Evolutionary conservation across 2,797 vertebrate species (phyloP).

Genomic region (Phylloscopus collybita): DNA sequence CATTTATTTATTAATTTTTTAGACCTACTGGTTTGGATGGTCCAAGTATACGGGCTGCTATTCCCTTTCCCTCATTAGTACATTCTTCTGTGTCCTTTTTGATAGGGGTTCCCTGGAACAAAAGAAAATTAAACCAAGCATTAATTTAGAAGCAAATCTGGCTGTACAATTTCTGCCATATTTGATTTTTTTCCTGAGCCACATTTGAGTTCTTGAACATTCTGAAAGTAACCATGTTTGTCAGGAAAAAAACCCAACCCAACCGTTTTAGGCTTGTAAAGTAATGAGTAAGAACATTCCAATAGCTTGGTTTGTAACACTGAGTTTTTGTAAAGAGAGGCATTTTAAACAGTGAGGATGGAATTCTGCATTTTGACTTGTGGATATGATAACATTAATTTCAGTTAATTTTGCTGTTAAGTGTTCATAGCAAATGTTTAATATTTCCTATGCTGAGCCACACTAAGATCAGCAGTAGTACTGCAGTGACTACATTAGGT

Average conservation of each 20-base stretch:
- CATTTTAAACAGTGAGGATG: background rate
- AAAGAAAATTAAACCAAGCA: background rate
- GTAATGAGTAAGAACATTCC: background rate
- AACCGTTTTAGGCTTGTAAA: background rate
- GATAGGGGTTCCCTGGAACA: conserved; percentile 81
- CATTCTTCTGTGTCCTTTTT: conserved; percentile 93
- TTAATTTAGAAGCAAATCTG: background rate
- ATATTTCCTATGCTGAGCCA: background rate
- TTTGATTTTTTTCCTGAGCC: background rate
- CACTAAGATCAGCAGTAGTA: background rate
- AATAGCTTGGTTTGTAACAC: background rate
- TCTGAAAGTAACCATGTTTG: background rate
- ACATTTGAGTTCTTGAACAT: background rate
- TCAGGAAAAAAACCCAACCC: background rate
- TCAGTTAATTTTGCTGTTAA: background rate
- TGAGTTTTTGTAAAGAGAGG: background rate
- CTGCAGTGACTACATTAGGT: background rate
- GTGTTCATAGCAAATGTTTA: background rate
- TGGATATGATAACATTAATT: background rate
- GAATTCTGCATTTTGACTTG: background rate
- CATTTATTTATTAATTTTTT: background rate
- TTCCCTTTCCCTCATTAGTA: conserved; percentile 90
- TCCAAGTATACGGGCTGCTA: conserved; percentile 92
- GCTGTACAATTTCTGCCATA: background rate
- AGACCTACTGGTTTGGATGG: conserved; percentile 91